These are phyloP conservation scores for Penaeus chinensis DNA, from an alignment of 1,140 invertebrate species.

Conservation along the genomic window DNA sequence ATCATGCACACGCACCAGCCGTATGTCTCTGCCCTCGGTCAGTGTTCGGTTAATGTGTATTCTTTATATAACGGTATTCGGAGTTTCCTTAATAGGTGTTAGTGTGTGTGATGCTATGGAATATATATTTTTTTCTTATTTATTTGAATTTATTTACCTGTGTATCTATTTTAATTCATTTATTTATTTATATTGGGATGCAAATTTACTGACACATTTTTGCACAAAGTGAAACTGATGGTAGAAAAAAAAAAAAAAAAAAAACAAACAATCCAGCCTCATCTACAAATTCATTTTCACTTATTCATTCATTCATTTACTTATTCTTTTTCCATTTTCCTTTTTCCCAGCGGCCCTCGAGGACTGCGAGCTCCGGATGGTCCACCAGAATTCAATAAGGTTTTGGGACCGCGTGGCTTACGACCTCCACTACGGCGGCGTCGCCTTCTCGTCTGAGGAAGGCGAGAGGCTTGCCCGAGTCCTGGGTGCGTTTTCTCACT, in stretches of 20 bases:
- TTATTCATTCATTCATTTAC: no score
- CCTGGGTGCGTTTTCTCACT: background rate
- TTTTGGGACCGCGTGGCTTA: slow-evolving; percentile 37
- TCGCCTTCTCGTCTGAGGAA: slow-evolving; percentile 26
- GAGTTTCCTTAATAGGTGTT: background rate
- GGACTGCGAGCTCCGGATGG: slow-evolving; percentile 29
- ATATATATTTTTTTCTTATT: no score
- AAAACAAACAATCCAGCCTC: no score
- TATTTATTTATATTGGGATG: no score
- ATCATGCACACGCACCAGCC: slow-evolving; percentile 46
- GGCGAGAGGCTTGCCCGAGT: slow-evolving; percentile 25
- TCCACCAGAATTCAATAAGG: slow-evolving; percentile 31
- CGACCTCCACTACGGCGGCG: slow-evolving; percentile 20
- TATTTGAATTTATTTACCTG: no score
- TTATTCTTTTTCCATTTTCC: background rate
- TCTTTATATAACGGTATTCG: no score
- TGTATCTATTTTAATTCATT: no score
- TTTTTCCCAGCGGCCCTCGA: slow-evolving; percentile 4
- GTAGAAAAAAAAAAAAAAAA: no score
- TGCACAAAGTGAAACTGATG: no score
- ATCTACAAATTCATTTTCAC: no score
- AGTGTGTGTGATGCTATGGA: background rate
- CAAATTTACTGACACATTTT: no score
- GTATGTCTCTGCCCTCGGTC: slow-evolving; percentile 29
- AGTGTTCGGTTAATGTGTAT: background rate